These are phyloP conservation scores for Pyrocephalus nanus DNA, from an alignment of 2,797 vertebrate genomes.

Conservation along the genomic window DNA sequence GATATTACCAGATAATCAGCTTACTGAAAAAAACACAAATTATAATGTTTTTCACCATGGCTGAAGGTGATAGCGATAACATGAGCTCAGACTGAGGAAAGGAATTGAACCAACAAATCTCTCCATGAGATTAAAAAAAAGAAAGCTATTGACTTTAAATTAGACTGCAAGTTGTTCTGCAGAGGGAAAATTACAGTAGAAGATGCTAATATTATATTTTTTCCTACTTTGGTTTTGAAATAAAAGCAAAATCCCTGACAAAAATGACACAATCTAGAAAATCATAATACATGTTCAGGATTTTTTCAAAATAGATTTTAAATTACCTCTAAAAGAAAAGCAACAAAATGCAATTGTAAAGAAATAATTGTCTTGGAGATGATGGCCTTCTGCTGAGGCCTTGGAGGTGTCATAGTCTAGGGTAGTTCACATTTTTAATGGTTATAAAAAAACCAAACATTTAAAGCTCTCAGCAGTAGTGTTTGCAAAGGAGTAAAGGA, in stretches of 20 bases:
- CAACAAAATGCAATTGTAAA: background rate
- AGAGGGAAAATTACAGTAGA: background rate
- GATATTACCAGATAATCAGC: background rate
- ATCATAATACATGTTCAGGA: background rate
- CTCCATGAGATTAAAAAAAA: background rate
- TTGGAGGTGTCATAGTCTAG: background rate
- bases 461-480: background rate
- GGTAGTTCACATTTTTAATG: background rate
- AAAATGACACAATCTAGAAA: background rate
- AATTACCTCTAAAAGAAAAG: background rate
- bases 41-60: background rate
- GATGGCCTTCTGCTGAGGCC: background rate
- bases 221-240: background rate
- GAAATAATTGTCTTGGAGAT: background rate
- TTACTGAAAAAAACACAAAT: background rate
- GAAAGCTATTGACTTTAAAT: background rate
- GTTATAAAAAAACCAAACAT: background rate
- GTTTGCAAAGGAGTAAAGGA: background rate
- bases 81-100: background rate
- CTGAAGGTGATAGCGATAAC: background rate
- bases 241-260: background rate
- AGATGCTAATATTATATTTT: background rate
- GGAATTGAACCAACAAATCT: background rate
- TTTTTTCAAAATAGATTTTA: background rate
- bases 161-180: background rate